phyloP scores from a whole-genome alignment of 1,140 invertebrate genomes.

The Apis florea region DNA sequence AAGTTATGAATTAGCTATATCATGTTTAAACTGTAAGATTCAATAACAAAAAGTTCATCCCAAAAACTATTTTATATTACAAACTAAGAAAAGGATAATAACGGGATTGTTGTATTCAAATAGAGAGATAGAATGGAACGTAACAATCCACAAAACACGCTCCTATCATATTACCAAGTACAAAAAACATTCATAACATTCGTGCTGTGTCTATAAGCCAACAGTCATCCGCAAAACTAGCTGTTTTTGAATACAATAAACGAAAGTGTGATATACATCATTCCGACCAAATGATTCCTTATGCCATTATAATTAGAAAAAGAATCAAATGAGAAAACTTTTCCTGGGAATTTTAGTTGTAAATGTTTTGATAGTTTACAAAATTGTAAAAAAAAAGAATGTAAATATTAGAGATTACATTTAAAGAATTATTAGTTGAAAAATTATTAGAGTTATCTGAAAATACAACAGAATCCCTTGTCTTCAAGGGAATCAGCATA shows the following conservation, averaged over 20 bases:
- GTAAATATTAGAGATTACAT: constrained; percentile 51
- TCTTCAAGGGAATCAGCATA: constrained; percentile 28
- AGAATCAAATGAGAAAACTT: constrained; percentile 71
- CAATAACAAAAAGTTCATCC: constrained; percentile 65
- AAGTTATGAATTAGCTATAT: constrained; percentile 47
- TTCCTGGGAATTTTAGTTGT: constrained; percentile 26
- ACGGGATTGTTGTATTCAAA: constrained; percentile 69
- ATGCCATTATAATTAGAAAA: constrained; percentile 68
- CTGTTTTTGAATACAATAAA: constrained; percentile 59
- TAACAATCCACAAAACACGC: too few relatives aligned
- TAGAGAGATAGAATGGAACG: constrained; percentile 62
- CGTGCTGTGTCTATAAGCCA: constrained; percentile 42
- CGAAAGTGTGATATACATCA: constrained; percentile 48
- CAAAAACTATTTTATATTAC: too few relatives aligned
- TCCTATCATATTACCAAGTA: too few relatives aligned
- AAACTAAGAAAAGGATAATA: constrained; percentile 43
- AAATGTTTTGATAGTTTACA: constrained; percentile 54
- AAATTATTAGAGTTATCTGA: constrained; percentile 41
- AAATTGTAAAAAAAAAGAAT: constrained; percentile 44
- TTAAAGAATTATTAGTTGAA: constrained; percentile 39
- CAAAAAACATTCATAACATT: constrained; percentile 3
- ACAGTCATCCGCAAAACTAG: constrained; percentile 48
- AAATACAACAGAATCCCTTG: constrained; percentile 23
- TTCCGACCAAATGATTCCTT: constrained; percentile 69
- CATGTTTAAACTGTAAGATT: constrained; percentile 73